phyloP scores from a whole-genome alignment of 1,140 invertebrate genomes.

The Atta colombica region DNA sequence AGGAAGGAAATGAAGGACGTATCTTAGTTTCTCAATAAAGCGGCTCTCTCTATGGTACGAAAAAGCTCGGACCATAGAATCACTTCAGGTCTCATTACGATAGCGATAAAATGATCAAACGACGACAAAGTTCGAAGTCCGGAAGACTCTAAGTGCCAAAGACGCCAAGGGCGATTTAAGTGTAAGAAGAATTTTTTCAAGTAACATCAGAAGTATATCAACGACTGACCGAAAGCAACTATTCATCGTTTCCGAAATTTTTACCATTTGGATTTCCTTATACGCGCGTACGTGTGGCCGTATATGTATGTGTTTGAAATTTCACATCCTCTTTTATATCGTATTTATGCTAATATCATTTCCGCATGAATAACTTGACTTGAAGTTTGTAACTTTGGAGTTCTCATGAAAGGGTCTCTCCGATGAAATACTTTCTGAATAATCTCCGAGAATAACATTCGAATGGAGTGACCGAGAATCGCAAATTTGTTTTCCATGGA shows the following conservation, averaged over 20 bases:
- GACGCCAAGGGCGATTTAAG: not conserved
- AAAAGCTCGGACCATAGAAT: not conserved
- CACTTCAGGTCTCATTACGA: not conserved
- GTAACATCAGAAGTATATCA: not conserved
- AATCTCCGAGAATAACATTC: not conserved
- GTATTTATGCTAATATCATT: slow-evolving; percentile 13
- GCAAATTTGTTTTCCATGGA: slow-evolving; percentile 2
- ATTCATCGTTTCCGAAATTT: not conserved
- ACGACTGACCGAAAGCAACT: not conserved
- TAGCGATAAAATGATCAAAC: slow-evolving; percentile 8
- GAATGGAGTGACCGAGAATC: not conserved
- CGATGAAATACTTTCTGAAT: not conserved
- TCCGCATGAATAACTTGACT: not conserved
- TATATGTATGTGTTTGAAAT: not conserved
- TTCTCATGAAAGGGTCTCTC: not conserved
- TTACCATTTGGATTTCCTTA: not conserved
- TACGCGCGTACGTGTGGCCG: not conserved
- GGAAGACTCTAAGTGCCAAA: slow-evolving; percentile 49
- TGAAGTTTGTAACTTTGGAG: not conserved
- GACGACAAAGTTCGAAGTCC: slow-evolving; percentile 29
- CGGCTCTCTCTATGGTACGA: not conserved
- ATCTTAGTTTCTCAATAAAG: slow-evolving; percentile 9
- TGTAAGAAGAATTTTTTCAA: not conserved
- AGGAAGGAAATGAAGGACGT: not conserved
- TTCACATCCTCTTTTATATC: not conserved